phyloP scores from a whole-genome alignment of 2,888 invertebrate genomes.

The Melinaea menophilus region DNA sequence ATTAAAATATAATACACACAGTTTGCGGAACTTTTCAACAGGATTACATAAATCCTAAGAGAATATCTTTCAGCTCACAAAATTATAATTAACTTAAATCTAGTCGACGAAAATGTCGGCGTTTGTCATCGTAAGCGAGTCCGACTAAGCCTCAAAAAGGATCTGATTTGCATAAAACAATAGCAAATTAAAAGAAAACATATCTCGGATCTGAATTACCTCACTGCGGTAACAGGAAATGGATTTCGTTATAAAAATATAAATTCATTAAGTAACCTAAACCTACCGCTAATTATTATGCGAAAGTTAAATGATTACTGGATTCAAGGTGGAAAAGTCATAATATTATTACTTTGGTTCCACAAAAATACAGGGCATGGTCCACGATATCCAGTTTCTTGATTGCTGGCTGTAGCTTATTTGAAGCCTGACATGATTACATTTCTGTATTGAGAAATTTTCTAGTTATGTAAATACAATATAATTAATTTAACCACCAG shows the following conservation, averaged over 20 bases:
- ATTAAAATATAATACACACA: not conserved
- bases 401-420: no score
- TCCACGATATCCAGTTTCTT: no score
- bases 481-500: no score
- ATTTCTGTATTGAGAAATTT: no score
- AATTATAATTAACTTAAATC: constrained; percentile 45
- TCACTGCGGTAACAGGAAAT: constrained; percentile 23
- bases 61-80: constrained; percentile 45
- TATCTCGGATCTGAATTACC: constrained; percentile 38
- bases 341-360: no score
- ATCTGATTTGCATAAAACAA: constrained; percentile 46
- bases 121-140: constrained; percentile 51
- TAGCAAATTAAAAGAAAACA: constrained; percentile 43
- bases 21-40: not conserved
- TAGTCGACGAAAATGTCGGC: constrained; percentile 48
- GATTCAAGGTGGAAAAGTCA: no score
- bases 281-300: no score
- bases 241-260: constrained; percentile 10
- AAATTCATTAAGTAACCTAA: constrained; percentile 9
- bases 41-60: constrained; percentile 3
- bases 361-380: no score
- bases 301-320: no score
- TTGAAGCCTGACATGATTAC: no score
- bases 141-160: constrained; percentile 46
- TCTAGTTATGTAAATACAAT: no score